phyloP scores from a whole-genome alignment of 2,797 vertebrate species.

The Liasis olivaceus region DNA sequence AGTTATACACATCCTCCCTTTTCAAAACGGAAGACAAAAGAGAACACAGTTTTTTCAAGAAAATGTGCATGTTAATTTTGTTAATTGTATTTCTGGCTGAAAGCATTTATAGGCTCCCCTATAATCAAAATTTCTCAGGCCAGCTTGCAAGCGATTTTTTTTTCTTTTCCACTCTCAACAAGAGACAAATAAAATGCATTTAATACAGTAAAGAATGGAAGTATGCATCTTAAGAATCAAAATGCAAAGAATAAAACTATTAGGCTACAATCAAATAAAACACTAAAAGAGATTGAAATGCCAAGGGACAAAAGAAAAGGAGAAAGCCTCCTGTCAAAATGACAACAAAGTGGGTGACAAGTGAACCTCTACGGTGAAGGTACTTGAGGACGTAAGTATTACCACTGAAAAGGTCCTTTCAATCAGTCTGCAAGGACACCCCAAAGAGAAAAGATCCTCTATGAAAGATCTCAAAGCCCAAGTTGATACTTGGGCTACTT shows the following conservation, averaged over 20 bases:
- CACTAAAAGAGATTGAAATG: not conserved
- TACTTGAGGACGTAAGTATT: not conserved
- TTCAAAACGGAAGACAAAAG: not conserved
- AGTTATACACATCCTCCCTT: not conserved
- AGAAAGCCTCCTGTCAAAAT: not conserved
- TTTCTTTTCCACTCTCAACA: not conserved
- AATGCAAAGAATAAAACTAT: not conserved
- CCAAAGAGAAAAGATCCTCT: not conserved
- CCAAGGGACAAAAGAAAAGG: not conserved
- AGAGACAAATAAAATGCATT: not conserved
- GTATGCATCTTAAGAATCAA: not conserved
- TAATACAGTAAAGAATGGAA: not conserved
- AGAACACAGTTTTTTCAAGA: not conserved
- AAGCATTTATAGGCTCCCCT: not conserved
- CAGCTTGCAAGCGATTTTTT: not conserved
- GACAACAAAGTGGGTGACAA: not conserved
- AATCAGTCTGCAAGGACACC: not conserved
- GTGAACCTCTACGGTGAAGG: not conserved
- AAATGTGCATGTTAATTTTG: not conserved
- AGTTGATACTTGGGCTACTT: not conserved
- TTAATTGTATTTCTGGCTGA: not conserved
- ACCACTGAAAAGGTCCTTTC: not conserved
- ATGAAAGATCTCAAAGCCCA: not conserved
- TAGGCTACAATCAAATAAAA: not conserved
- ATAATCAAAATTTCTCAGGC: not conserved